Conservation (phyloP, 2,888 invertebrate genomes). For the Agonopterix alstromeriana region DNA sequence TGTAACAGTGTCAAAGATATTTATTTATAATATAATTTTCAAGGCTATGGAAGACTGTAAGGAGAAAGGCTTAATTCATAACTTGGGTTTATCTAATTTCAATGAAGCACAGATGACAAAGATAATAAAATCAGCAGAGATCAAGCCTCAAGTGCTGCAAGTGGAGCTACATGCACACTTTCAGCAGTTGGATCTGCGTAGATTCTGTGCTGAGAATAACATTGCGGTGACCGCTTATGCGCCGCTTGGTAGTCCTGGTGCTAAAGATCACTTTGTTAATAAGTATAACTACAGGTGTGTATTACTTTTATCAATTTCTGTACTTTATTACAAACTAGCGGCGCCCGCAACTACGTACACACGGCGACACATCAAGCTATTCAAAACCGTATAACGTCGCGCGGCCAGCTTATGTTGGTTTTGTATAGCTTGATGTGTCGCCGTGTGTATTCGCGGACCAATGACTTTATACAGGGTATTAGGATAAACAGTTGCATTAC, state of each 20-base stretch:
- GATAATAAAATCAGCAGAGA: slow-evolving; percentile 75
- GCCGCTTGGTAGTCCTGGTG: slow-evolving; percentile 84
- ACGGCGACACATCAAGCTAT: too few relatives aligned
- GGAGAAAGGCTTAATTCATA: slow-evolving; percentile 77
- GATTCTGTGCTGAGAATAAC: slow-evolving; percentile 77
- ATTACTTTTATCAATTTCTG: background rate
- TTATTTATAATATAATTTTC: too few relatives aligned
- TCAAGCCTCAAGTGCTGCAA: slow-evolving; percentile 84
- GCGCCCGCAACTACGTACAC: too few relatives aligned
- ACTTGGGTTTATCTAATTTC: slow-evolving; percentile 90
- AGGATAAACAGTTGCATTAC: too few relatives aligned
- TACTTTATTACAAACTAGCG: slow-evolving; percentile 67
- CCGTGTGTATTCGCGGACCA: too few relatives aligned
- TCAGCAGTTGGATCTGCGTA: slow-evolving; percentile 80
- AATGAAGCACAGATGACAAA: slow-evolving; percentile 81
- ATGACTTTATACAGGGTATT: too few relatives aligned
- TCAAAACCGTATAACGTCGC: too few relatives aligned
- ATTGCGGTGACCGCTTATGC: slow-evolving; percentile 84
- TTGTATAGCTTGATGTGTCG: too few relatives aligned
- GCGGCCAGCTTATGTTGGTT: too few relatives aligned
- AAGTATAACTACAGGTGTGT: slow-evolving; percentile 78
- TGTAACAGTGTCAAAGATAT: too few relatives aligned
- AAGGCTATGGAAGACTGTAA: slow-evolving; percentile 85
- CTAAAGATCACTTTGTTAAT: slow-evolving; percentile 77
- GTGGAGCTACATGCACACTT: slow-evolving; percentile 87